A percentile compares a stretch with the other conserved stretches of the same genome.
Conservation (phyloP, 2,888 invertebrate species). For the Caenorhabditis drosophilae region DNA sequence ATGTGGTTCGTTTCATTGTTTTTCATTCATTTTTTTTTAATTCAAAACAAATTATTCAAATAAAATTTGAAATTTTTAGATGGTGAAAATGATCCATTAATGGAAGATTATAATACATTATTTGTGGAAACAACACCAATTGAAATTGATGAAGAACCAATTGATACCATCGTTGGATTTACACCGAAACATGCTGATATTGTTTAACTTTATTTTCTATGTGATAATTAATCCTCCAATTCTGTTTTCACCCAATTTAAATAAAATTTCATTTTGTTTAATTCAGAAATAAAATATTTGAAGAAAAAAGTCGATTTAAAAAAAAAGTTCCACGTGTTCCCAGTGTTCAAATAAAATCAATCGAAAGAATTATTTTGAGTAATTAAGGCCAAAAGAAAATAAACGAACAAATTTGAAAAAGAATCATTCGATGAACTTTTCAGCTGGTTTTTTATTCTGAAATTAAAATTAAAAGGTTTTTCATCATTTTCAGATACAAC, state of each 20-base stretch:
- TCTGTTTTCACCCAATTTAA: not conserved
- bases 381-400: no score
- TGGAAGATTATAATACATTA: conserved; percentile 40
- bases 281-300: no score
- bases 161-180: conserved; percentile 44
- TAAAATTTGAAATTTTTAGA: conserved; percentile 27
- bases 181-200: conserved; percentile 49
- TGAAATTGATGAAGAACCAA: conserved; percentile 29
- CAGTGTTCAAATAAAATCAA: no score
- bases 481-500: no score
- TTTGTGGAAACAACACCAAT: conserved; percentile 28
- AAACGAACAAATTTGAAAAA: no score
- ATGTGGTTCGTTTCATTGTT: conserved; percentile 33
- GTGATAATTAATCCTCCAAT: not conserved
- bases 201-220: conserved; percentile 17
- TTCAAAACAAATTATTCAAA: not conserved
- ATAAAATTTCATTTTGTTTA: no score
- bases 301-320: no score
- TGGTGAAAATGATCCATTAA: conserved; percentile 37
- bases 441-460: no score
- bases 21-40: not conserved
- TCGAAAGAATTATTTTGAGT: no score
- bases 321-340: no score
- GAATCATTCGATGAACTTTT: no score
- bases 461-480: no score